Conservation (phyloP, 2,888 invertebrate species). For the Leptinotarsa rubiginosa region DNA sequence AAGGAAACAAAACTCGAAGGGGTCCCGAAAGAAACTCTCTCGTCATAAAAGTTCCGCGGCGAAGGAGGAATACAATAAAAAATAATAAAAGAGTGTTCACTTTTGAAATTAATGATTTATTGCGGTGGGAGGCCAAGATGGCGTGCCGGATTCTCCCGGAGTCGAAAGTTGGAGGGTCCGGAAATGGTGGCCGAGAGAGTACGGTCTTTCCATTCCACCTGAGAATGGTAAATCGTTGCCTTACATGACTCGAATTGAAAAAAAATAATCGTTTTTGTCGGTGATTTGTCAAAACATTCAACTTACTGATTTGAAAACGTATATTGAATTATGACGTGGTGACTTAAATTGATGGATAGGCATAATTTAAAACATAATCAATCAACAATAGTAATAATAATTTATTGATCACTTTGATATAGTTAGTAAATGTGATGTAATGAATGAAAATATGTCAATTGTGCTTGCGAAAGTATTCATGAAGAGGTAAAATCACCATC, state of each 20-base stretch:
- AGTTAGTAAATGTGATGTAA: too few relatives aligned
- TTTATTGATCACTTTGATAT: too few relatives aligned
- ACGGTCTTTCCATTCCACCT: slow-evolving; percentile 20
- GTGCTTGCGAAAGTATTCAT: too few relatives aligned
- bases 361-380: too few relatives aligned
- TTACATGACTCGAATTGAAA: slow-evolving; percentile 34
- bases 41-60: slow-evolving; percentile 52
- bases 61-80: slow-evolving; percentile 50
- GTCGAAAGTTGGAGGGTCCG: slow-evolving; percentile 32
- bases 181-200: slow-evolving; percentile 34
- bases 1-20: slow-evolving; percentile 51
- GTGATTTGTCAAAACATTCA: slow-evolving; percentile 20
- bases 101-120: slow-evolving; percentile 62
- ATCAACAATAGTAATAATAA: too few relatives aligned
- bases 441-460: too few relatives aligned
- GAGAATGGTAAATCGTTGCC: slow-evolving; percentile 31
- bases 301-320: neutral
- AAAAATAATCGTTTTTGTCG: slow-evolving; percentile 1
- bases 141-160: slow-evolving; percentile 38
- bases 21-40: slow-evolving; percentile 48
- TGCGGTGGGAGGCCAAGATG: slow-evolving; percentile 40
- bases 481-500: too few relatives aligned
- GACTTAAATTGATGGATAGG: too few relatives aligned
- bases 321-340: neutral
- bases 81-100: slow-evolving; percentile 56